Conservation (phyloP, 2,797 vertebrate genomes). For the Gorsachius magnificus region DNA sequence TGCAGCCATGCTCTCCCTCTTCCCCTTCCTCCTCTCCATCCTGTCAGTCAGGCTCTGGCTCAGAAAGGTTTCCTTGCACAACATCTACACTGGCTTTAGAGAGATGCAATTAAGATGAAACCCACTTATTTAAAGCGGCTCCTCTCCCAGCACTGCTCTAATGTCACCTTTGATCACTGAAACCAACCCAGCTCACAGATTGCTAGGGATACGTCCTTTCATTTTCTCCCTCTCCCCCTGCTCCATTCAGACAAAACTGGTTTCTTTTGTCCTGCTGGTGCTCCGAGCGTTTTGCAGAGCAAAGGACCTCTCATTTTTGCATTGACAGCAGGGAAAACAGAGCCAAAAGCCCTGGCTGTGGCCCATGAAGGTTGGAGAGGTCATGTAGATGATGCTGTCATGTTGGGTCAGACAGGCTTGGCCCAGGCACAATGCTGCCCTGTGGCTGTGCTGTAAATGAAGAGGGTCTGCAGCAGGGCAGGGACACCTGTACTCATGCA, state of each 20-base stretch:
- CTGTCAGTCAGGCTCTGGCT: neutral
- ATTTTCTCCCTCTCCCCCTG: neutral
- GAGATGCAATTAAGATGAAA: constrained; percentile 55
- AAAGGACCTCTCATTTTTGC: neutral
- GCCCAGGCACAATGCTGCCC: neutral
- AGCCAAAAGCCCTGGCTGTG: neutral
- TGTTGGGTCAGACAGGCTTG: neutral
- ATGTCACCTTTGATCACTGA: constrained; percentile 51
- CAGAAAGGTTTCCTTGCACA: neutral
- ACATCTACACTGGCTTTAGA: constrained; percentile 25
- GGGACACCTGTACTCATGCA: neutral
- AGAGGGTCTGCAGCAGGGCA: neutral
- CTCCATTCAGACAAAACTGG: neutral
- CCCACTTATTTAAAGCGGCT: constrained; percentile 40
- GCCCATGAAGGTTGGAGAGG: neutral
- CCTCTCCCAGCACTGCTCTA: neutral
- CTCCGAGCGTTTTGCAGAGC: neutral
- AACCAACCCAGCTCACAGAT: constrained; percentile 6
- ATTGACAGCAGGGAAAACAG: neutral
- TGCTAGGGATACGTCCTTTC: neutral
- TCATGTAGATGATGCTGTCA: accelerated
- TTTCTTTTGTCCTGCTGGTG: constrained; percentile 8
- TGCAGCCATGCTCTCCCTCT: accelerated
- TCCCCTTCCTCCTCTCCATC: neutral
- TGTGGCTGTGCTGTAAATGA: neutral